Percentiles rank a stretch among this genome's conserved stretches.
These are phyloP conservation scores for Xenopus petersii DNA, from an alignment of 2,797 vertebrate species.

Conservation along the genomic window DNA sequence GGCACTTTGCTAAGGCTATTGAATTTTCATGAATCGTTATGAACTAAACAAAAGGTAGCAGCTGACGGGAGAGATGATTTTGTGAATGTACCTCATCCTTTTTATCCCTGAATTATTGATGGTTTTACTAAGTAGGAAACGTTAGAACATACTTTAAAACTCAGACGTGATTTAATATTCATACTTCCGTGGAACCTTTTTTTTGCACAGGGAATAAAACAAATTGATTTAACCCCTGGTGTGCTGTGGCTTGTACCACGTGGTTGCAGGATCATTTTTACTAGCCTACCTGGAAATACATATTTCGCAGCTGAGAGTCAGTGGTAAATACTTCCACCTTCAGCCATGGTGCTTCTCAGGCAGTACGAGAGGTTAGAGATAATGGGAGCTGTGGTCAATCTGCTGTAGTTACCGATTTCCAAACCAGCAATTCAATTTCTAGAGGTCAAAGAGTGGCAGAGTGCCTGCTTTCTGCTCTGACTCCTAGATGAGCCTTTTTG, in stretches of 20 bases:
- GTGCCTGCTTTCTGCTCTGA: constrained; percentile 8
- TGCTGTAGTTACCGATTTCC: constrained; percentile 21
- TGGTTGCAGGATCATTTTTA: background rate
- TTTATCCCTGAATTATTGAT: constrained; percentile 49
- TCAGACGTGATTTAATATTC: constrained; percentile 48
- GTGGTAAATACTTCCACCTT: background rate
- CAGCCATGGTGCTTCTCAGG: background rate
- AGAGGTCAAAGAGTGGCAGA: constrained; percentile 14
- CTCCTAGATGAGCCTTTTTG: constrained; percentile 17
- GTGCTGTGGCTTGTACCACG: background rate
- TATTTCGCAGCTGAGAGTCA: background rate
- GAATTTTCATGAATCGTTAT: constrained; percentile 48
- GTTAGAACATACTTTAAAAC: constrained; percentile 50
- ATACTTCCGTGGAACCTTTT: constrained; percentile 44
- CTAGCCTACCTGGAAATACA: background rate
- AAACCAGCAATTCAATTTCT: constrained; percentile 30
- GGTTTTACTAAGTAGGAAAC: constrained; percentile 50
- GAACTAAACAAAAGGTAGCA: constrained; percentile 43
- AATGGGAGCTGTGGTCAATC: constrained; percentile 7
- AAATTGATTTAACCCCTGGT: constrained; percentile 23
- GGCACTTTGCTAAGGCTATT: constrained; percentile 47
- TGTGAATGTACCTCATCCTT: constrained; percentile 45
- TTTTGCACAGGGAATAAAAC: constrained; percentile 30
- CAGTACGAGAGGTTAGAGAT: constrained; percentile 8
- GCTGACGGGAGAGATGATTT: constrained; percentile 43